These are phyloP conservation scores for Tethea ocularis DNA, from an alignment of 2,888 invertebrate species.

Conservation along the genomic window DNA sequence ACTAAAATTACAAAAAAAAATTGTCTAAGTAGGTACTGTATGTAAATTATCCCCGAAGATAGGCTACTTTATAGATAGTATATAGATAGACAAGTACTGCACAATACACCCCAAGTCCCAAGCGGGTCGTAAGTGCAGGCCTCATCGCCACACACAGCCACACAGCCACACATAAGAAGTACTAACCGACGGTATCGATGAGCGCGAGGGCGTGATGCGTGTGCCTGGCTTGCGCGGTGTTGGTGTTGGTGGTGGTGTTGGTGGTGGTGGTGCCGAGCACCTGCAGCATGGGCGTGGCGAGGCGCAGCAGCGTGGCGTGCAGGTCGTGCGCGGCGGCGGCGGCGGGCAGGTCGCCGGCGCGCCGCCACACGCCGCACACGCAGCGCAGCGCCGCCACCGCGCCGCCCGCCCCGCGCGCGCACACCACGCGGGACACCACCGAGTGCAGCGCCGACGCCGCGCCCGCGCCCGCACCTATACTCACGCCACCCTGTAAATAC, in stretches of 20 bases:
- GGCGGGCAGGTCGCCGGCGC: constrained; percentile 54
- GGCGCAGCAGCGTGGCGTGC: constrained; percentile 79
- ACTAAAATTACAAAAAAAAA: too few species aligned
- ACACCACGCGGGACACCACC: constrained; percentile 66
- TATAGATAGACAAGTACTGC: too few species aligned
- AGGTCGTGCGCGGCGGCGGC: constrained; percentile 46
- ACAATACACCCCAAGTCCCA: too few species aligned
- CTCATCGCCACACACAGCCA: too few species aligned
- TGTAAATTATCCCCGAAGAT: too few species aligned
- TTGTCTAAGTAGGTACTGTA: too few species aligned
- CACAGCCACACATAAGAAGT: neutral
- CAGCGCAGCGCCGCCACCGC: constrained; percentile 56
- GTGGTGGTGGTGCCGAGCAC: constrained; percentile 81
- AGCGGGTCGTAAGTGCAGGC: too few species aligned
- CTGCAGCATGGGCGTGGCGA: constrained; percentile 88
- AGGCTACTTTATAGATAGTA: too few species aligned
- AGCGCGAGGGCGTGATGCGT: constrained; percentile 85
- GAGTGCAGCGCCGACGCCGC: constrained; percentile 65
- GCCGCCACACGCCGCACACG: constrained; percentile 87
- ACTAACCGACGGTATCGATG: constrained; percentile 84
- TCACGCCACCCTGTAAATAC: constrained; percentile 59
- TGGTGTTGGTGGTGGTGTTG: constrained; percentile 69
- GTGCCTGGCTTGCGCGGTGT: too few species aligned
- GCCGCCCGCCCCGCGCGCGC: constrained; percentile 59
- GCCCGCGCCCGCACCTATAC: constrained; percentile 69